These are phyloP conservation scores for Grus americana DNA, from an alignment of 2,113 vertebrate genomes.

Conservation along the genomic window DNA sequence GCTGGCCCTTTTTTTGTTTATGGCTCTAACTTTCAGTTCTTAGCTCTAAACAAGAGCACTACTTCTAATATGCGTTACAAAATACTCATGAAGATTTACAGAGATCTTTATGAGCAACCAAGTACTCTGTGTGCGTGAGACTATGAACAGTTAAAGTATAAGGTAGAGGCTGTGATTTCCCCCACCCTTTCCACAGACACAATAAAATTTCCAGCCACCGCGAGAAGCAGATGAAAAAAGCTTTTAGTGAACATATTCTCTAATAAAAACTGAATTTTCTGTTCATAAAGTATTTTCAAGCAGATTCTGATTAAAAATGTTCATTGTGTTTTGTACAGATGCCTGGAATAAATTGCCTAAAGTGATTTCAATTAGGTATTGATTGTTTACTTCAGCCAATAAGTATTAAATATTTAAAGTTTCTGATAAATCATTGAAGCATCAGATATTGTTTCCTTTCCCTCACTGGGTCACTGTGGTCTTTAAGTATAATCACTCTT, in stretches of 20 bases:
- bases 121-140: background rate
- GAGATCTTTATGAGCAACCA: background rate
- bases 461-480: background rate
- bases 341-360: background rate
- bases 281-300: background rate
- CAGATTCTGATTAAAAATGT: background rate
- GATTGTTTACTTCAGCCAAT: background rate
- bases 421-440: background rate
- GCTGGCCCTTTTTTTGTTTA: background rate
- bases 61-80: background rate
- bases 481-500: background rate
- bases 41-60: background rate
- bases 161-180: background rate
- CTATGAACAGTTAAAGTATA: background rate
- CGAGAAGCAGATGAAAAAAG: background rate
- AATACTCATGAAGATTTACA: background rate
- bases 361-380: background rate
- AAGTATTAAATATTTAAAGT: background rate
- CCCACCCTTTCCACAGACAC: background rate
- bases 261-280: background rate
- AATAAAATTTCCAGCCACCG: background rate
- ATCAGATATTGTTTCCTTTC: background rate
- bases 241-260: background rate
- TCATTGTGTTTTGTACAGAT: background rate
- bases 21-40: background rate